A percentile compares a stretch with the other conserved stretches of the same genome.
phyloP scores from a whole-genome alignment of 2,888 invertebrate genomes.

The Ganaspis brasiliensis region DNA sequence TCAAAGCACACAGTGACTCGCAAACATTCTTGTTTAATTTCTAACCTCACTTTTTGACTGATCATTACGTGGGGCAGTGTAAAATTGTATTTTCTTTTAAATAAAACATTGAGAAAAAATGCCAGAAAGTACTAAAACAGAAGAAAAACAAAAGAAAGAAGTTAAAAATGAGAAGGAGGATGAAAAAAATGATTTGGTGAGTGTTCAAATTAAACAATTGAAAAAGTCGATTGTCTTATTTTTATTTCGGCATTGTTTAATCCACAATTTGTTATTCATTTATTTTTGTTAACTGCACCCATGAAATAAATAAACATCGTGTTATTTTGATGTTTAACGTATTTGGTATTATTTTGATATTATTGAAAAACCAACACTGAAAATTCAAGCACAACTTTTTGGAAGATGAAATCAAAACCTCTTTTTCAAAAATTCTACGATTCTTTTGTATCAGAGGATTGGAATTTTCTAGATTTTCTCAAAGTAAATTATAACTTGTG shows the following conservation, averaged over 20 bases:
- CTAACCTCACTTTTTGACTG: constrained; percentile 56
- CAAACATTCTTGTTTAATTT: constrained; percentile 44
- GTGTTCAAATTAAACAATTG: constrained; percentile 52
- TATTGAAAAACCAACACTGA: neutral
- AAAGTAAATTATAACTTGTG: constrained; percentile 17
- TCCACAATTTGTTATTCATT: constrained; percentile 26
- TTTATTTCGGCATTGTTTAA: constrained; percentile 48
- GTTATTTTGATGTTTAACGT: neutral
- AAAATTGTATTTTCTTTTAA: constrained; percentile 26
- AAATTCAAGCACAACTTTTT: neutral
- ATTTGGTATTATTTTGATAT: neutral
- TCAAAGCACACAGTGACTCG: constrained; percentile 57
- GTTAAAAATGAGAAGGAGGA: constrained; percentile 81
- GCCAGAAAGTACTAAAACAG: constrained; percentile 79
- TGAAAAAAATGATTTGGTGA: constrained; percentile 82
- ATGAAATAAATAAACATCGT: neutral
- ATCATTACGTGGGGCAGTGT: constrained; percentile 36
- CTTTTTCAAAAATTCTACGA: constrained; percentile 11
- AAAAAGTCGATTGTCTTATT: constrained; percentile 53
- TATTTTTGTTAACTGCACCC: neutral
- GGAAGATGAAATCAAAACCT: constrained; percentile 31
- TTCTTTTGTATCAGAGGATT: constrained; percentile 12
- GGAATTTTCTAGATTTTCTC: neutral
- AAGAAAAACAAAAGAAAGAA: constrained; percentile 76
- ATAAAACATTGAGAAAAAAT: constrained; percentile 62